These are phyloP conservation scores for Pseudomyrmex concolor DNA, from an alignment of 1,140 invertebrate species.

Conservation along the genomic window DNA sequence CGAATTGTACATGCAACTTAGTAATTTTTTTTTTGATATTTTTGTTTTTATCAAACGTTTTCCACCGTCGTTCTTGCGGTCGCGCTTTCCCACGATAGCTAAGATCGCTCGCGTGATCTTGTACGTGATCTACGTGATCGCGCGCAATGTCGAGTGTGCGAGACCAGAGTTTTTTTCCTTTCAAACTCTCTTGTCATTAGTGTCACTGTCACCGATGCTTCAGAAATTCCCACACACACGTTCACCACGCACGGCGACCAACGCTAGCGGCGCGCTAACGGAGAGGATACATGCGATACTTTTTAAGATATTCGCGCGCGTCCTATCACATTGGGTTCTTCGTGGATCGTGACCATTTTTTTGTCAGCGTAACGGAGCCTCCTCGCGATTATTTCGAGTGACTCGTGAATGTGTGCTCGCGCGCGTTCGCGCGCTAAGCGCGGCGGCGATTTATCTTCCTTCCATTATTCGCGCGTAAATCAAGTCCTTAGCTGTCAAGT, in stretches of 20 bases:
- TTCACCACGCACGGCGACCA: conserved; percentile 30
- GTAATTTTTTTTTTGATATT: too few species aligned
- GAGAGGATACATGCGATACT: conserved; percentile 21
- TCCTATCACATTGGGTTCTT: conserved; percentile 9
- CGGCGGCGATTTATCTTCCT: conserved; percentile 27
- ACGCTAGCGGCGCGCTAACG: conserved; percentile 35
- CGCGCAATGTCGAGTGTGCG: neutral
- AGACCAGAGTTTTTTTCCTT: neutral
- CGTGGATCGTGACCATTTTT: conserved; percentile 23
- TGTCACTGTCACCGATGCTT: conserved; percentile 51
- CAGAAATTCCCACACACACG: conserved; percentile 65
- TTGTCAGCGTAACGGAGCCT: conserved; percentile 32
- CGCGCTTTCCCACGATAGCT: conserved; percentile 28
- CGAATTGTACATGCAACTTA: too few species aligned
- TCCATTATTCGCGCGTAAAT: conserved; percentile 45
- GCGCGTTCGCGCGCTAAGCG: neutral
- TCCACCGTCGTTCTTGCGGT: neutral
- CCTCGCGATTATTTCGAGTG: conserved; percentile 33
- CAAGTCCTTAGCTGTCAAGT: conserved; percentile 11
- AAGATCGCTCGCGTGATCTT: conserved; percentile 1
- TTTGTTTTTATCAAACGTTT: too few species aligned
- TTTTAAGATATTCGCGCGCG: conserved; percentile 45
- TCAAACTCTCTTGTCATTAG: conserved; percentile 56
- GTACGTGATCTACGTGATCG: neutral
- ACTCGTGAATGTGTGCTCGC: neutral